Evolutionary conservation across 1,140 invertebrate genomes (phyloP).

Genomic region (Drosophila asahinai): DNA sequence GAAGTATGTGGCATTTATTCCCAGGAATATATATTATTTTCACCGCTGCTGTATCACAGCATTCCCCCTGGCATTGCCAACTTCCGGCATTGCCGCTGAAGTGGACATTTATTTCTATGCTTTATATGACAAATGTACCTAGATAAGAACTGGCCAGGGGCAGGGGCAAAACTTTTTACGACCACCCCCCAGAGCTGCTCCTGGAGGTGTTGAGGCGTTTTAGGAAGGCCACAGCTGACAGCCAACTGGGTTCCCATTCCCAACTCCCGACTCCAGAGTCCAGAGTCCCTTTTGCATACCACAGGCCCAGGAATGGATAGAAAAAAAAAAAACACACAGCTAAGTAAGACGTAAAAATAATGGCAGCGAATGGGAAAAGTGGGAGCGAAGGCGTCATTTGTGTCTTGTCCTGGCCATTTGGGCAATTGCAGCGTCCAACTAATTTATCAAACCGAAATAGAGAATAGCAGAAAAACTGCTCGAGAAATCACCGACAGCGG

Average conservation of each 20-base stretch:
- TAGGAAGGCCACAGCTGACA: conserved; percentile 30
- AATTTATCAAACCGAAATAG: conserved; percentile 56
- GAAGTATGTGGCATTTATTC: too few species aligned
- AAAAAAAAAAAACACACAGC: not conserved
- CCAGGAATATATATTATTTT: not conserved
- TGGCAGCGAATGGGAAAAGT: not conserved
- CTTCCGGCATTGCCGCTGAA: conserved; percentile 40
- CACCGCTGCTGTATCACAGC: not conserved
- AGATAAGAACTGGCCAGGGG: conserved; percentile 61
- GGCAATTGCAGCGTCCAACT: conserved; percentile 43
- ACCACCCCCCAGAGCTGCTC: not conserved
- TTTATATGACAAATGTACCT: conserved; percentile 70
- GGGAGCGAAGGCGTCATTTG: conserved; percentile 17
- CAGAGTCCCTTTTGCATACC: conserved; percentile 33
- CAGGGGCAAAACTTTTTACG: conserved; percentile 54
- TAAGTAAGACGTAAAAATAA: not conserved
- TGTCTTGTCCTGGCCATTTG: conserved; percentile 46
- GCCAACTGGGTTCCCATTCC: not conserved
- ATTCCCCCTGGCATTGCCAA: not conserved
- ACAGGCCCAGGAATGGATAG: not conserved
- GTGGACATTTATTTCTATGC: conserved; percentile 74
- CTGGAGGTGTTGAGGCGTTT: conserved; percentile 44
- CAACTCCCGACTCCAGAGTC: not conserved
- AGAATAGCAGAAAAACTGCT: conserved; percentile 12
- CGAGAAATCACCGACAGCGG: not conserved